Base-by-base conservation (phyloP, 2,888 invertebrate genomes). In the Drosophila barbarae region DNA sequence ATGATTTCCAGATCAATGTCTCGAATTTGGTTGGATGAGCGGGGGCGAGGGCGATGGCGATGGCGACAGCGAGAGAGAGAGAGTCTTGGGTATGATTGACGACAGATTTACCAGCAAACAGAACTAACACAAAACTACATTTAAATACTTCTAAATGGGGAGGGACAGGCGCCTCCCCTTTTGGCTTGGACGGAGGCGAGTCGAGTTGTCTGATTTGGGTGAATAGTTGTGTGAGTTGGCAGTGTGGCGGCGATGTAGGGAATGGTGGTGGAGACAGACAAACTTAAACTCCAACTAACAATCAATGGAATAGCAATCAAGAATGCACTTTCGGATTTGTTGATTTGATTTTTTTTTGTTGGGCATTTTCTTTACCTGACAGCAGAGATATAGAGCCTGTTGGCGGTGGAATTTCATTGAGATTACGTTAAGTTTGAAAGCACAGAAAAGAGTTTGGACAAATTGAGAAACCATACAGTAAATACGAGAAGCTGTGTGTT, bases 301-400 rank as follows among this genome's bases (percentile, higher is more conserved):
- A 60, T 79, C 69, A 77, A 83, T 73, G 81, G 71, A 26, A 74
- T 67, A 66, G 70, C 63, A 82, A 69, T 81, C 74, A 73, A 69
- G 41, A 78, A 79, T 80, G 73, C 71, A 76, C 64, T 63, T 66
- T 77, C 50, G 50, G 52, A 58, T 21, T 50, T 42, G n/a, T 67
- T 44, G n/a, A 39, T n/a, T 64, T 26, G 26, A 6, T 26, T 44
- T 15, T 34, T 56, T 56, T 68, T 61, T 46, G 23, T 59, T 73
- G 54, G 73, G 74, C 71, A 82, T 23, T 86, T 90, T 90, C 82
- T 86, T 90, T 90, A 90, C 90, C 90, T 90, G 90, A 90, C 88
- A 90, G 82, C 61, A 68, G 67, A 60, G 67, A 61, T 86, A 89
- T 88, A 84, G 90, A 87, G 89, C 90, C 90, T 89, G 87, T 85